Percentiles rank a stretch among this genome's conserved stretches.
Evolutionary conservation across 2,113 vertebrate genomes (phyloP).

Genomic region (Rhynchomys soricoides): DNA sequence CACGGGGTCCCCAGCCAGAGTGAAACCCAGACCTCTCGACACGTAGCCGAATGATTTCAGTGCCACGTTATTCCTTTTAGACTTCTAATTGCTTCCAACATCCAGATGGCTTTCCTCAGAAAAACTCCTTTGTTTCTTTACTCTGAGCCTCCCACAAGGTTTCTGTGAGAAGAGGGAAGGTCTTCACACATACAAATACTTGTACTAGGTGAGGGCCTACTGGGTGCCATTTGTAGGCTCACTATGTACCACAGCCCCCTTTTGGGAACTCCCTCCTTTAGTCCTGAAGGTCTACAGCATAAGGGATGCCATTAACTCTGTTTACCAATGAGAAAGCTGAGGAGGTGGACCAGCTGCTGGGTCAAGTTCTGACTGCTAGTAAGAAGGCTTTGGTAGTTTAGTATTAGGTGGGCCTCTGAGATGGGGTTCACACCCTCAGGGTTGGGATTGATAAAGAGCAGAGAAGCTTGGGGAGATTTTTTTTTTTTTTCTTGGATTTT

Average conservation of each 20-base stretch:
- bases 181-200: not conserved
- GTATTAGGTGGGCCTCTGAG: not conserved
- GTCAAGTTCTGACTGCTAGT: not conserved
- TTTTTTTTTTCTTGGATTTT: not conserved
- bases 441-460: not conserved
- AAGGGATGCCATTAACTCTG: too few species aligned
- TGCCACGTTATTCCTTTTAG: constrained; percentile 51
- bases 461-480: not conserved
- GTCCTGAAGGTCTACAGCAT: not conserved
- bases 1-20: not conserved
- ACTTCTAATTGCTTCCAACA: constrained; percentile 66
- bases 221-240: not conserved
- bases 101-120: constrained; percentile 42
- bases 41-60: constrained; percentile 42
- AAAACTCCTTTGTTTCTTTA: constrained; percentile 25
- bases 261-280: not conserved
- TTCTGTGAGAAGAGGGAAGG: not conserved
- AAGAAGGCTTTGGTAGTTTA: fast-evolving
- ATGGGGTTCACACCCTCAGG: not conserved
- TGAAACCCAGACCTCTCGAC: constrained; percentile 54
- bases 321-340: not conserved
- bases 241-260: not conserved
- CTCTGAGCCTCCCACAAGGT: not conserved
- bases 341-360: not conserved
- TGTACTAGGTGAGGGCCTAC: not conserved